phyloP scores from a whole-genome alignment of 2,888 invertebrate species.

The Quadroppia sp. region DNA sequence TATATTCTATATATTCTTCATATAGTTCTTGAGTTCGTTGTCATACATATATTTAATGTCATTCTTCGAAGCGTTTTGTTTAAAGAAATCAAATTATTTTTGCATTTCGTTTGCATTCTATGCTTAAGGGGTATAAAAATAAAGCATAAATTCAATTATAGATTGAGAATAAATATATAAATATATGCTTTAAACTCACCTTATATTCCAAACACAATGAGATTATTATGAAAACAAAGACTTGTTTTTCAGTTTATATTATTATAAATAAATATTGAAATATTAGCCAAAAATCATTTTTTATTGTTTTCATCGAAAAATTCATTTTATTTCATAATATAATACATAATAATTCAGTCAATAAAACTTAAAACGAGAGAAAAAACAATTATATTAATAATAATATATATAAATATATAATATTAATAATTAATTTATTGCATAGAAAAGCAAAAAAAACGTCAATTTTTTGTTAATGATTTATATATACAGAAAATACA shows the following conservation, averaged over 20 bases:
- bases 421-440: constrained; percentile 5
- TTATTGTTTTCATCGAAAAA: background rate
- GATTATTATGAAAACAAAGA: background rate
- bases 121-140: background rate
- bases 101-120: constrained; percentile 11
- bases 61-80: constrained; percentile 17
- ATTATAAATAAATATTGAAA: background rate
- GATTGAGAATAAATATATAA: background rate
- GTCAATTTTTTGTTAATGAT: too few species aligned
- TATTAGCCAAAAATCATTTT: background rate
- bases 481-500: too few species aligned
- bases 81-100: constrained; percentile 7
- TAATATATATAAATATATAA: constrained; percentile 14
- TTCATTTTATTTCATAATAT: constrained; percentile 8
- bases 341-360: constrained; percentile 7
- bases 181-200: background rate
- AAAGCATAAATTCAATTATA: background rate
- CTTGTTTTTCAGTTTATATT: too few species aligned
- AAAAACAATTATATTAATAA: background rate
- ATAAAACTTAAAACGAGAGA: background rate
- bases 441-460: constrained; percentile 4
- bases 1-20: background rate
- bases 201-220: background rate
- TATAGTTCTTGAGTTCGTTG: background rate
- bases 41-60: constrained; percentile 37